Evolutionary conservation across 2,888 invertebrate species (phyloP).

Genomic region (Pyrrhia umbra): DNA sequence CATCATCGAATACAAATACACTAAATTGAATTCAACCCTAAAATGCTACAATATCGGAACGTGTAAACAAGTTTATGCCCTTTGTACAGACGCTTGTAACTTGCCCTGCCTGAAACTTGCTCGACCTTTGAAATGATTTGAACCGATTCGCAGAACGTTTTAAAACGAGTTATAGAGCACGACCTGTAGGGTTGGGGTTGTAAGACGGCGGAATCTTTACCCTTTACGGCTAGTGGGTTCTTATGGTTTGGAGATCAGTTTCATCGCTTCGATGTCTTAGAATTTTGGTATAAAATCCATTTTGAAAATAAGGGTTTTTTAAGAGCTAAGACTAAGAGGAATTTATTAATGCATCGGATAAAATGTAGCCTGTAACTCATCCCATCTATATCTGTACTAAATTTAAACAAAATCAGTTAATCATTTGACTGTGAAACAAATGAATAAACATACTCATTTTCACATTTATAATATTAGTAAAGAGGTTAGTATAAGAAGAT

Average conservation of each 20-base stretch:
- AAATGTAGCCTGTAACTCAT: too few relatives aligned
- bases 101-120: slow-evolving; percentile 31
- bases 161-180: slow-evolving; percentile 44
- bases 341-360: too few relatives aligned
- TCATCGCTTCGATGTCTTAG: slow-evolving; percentile 8
- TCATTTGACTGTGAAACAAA: too few relatives aligned
- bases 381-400: too few relatives aligned
- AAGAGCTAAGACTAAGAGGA: too few relatives aligned
- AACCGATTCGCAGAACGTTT: slow-evolving; percentile 34
- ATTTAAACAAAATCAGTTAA: too few relatives aligned
- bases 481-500: too few relatives aligned
- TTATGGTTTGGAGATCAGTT: slow-evolving; percentile 16
- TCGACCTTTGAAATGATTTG: slow-evolving; percentile 52
- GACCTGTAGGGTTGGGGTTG: slow-evolving; percentile 27
- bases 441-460: too few relatives aligned
- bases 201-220: slow-evolving; percentile 28
- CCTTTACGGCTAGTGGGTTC: slow-evolving; percentile 16
- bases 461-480: too few relatives aligned
- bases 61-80: slow-evolving; percentile 56
- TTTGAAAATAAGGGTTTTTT: neutral
- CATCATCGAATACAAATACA: slow-evolving; percentile 47
- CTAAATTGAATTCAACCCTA: slow-evolving; percentile 57
- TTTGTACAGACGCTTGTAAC: slow-evolving; percentile 42
- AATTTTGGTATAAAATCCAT: too few relatives aligned
- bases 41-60: slow-evolving; percentile 53